Base-by-base conservation (phyloP, 1,140 invertebrate genomes). In the Telenomus remus region DNA sequence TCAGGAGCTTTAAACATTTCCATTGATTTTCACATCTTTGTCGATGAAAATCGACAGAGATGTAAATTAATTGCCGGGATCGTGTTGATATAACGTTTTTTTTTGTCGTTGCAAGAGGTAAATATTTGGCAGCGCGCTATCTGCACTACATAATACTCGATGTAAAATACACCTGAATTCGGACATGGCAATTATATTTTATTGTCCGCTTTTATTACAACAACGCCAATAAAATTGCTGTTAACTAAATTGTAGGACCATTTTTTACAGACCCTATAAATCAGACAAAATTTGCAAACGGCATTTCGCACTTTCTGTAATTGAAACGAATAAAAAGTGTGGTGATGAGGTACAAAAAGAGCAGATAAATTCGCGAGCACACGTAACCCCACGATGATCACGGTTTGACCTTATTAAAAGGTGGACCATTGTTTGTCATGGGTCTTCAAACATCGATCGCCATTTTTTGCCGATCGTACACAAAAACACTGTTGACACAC, bases 401-500 rank as follows among this genome's bases (percentile, higher is more conserved):
- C 19, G 19, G 19, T 27, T 27, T 27, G 19, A 27, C 19, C 19
- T 27, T 27, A 27, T 27, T 27, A 27, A 27, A 27, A 27, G 19
- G 1, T 27, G 19, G 19, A 27, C 19, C 42, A 64, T 64, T 64
- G 43, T 55, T 12, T 53, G 59, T 54, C 61, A 39, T 34, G 27
- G 51, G 14, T 34, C 47, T 59, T 68, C 54, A 14, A 13, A 12
- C 12, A 71, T 63, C 61, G 54, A 72, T 72, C 53, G 54, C 47
- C 46, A 73, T 65, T 73, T n/a, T 73, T 73, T 59, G 59, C 49
- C 47, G 60, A 65, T 73, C 43, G 56, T 65, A 60, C 19, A 27
- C 70, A 61, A 66, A n/a, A n/a, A 74, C 66, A 74, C 55, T 74
- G 70, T 74, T 74, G 71, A 74, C 56, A 66, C 63, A 46, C 61